Base-by-base conservation (phyloP, 23 tunicate species). In the Trididemnum miniatum region DNA sequence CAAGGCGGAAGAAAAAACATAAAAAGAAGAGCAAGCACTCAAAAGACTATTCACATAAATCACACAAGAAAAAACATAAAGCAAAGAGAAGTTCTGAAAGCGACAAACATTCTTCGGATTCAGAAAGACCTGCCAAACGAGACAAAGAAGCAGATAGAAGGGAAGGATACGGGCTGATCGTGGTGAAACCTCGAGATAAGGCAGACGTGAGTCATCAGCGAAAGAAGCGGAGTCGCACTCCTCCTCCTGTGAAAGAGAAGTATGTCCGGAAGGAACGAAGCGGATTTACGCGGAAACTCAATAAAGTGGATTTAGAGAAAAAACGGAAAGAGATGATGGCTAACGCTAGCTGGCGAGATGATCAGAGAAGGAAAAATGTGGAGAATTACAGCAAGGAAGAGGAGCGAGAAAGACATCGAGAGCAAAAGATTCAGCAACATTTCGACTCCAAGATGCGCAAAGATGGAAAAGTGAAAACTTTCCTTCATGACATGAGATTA, bases 291-390 rank as follows among this genome's bases (percentile, higher is more conserved):
- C 59, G 64, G 31, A 84, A 88, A 31, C 65, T 93, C 28, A 78
- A 82, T 0, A 75, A 80, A 36, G 93, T 84, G 22, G 93, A 93
- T 54, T 65, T 83, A 37, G 98, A 93, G 59, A 78, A 50, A 51
- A 93, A 88, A 66, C 50, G 89, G 37, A 75, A 51, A 67, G 98
- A 93, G 63, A 93, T 93, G 98, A 93, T 93, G 94, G 20, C 59
- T 0, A 87, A 93, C 60, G 98, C 98, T 18, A 82, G 59, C 1
- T 82, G 88, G 89, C 51, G 93, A 51, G 88, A 93, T 39, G 86
- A 88, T 7, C 90, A 84, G 73, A 36, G 98, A 9, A 80, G 76
- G 80, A 66, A 57, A 15, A 93, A 93, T 44, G 84, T 93, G 0
- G 71, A 80, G 51, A 79, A 80, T 2, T 93, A 84, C 40, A 50